phyloP scores from a whole-genome alignment of 2,888 invertebrate species.

The Heteromyza rotundicornis region DNA sequence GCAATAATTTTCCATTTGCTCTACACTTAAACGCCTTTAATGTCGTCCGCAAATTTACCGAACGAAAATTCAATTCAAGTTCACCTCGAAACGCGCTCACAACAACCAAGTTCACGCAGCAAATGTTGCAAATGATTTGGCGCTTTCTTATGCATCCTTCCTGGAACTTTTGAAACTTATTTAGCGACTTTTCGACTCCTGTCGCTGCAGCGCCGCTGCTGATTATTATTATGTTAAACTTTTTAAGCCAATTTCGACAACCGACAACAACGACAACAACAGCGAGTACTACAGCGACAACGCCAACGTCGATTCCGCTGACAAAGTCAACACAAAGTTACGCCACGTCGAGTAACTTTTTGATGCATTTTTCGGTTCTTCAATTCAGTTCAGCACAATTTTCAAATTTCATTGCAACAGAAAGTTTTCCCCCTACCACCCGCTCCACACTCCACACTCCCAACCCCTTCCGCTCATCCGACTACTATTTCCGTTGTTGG shows the following conservation, averaged over 20 bases:
- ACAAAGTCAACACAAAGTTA: constrained; percentile 26
- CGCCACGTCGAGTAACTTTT: neutral
- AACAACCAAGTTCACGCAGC: too few species aligned
- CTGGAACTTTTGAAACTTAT: constrained; percentile 1
- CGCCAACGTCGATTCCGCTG: constrained; percentile 11
- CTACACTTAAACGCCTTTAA: too few species aligned
- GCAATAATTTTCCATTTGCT: too few species aligned
- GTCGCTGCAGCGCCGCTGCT: neutral
- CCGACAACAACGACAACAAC: neutral
- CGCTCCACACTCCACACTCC: too few species aligned
- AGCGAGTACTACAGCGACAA: neutral
- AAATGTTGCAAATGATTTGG: too few species aligned
- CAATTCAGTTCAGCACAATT: constrained; percentile 7
- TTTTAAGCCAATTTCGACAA: constrained; percentile 9
- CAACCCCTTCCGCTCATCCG: neutral
- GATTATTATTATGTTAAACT: constrained; percentile 4
- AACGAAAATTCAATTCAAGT: too few species aligned
- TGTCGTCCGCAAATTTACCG: too few species aligned
- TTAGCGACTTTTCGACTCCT: neutral
- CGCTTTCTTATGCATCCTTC: too few species aligned
- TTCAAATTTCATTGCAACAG: too few species aligned
- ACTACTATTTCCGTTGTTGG: neutral
- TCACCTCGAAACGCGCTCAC: too few species aligned
- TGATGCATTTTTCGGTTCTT: constrained; percentile 9
- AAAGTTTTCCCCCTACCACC: neutral